Base-by-base conservation (phyloP, 2,113 vertebrate species). In the Maccullochella peelii region DNA sequence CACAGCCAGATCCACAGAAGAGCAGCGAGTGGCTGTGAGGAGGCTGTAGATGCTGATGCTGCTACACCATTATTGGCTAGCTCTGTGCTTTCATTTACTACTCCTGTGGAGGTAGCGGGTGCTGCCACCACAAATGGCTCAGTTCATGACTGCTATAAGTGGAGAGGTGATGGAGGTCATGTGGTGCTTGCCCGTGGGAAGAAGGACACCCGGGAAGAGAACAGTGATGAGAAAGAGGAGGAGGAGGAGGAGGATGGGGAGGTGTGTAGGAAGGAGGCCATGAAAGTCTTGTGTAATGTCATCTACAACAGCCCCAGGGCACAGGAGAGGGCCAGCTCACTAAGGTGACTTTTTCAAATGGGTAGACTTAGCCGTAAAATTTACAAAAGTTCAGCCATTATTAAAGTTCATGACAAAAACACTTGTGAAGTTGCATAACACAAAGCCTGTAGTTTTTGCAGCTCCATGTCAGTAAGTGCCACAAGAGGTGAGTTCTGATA, bases 241-340 rank as follows among this genome's bases (percentile, higher is more conserved):
- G 90, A 79, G 23, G 73, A 83, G 16, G 90, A 85, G 65, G 89
- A 88, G 2, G 76, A 87, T 40, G 89, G 84, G 58, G 90, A 93
- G 49, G 44, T 82, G 65, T 93, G 90, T 72, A 93, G 84, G 72
- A 94, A 86, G 81, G 92, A 94, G 75, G 93, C 94, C 49, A 49
- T 95, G 57, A 95, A 94, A 75, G 73, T 90, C 33, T 73, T 93
- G 69, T 95, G 93, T 54, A 95, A 94, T 52, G 58, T 94, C 66
- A 86, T 94, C 81, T 95, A 94, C 86, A 94, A 94, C 90, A 94
- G 93, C 74, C 82, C 89, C 25, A 79, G 6, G 73, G 93, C 93
- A 11, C 92, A 94, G 79, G 91, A 94, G 84, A 88, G 86, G 72
- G 93, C 91, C 80, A 91, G 92, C 40, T 20, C 66, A 23, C 73